Evolutionary conservation across 1,140 invertebrate genomes (phyloP).

Genomic region (Drosophila simulans): DNA sequence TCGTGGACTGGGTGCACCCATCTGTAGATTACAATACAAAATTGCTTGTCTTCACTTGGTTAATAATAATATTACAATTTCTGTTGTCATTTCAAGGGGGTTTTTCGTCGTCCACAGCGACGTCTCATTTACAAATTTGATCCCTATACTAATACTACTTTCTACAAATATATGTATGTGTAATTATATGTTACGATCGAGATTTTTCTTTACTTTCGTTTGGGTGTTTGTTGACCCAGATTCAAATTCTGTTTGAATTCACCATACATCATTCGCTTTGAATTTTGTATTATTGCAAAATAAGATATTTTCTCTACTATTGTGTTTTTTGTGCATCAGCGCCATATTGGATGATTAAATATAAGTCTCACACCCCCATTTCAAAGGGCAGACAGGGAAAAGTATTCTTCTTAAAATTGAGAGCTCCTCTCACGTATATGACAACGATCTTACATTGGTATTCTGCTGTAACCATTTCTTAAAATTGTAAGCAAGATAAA

Average conservation of each 20-base stretch:
- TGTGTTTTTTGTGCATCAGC: conserved; percentile 45
- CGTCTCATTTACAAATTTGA: conserved; percentile 62
- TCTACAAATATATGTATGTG: conserved; percentile 42
- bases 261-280: conserved; percentile 32
- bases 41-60: conserved; percentile 77
- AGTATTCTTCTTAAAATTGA: not conserved
- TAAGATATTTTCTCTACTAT: conserved; percentile 20
- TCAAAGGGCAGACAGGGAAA: conserved; percentile 19
- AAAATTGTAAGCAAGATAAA: conserved; percentile 25
- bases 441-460: not conserved
- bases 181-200: conserved; percentile 35
- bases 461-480: not conserved
- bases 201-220: conserved; percentile 43
- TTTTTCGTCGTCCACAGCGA: conserved; percentile 57
- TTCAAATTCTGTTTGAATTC: conserved; percentile 45
- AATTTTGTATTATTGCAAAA: conserved; percentile 8
- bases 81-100: conserved; percentile 77
- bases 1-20: conserved; percentile 10
- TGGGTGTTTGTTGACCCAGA: conserved; percentile 34
- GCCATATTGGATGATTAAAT: conserved; percentile 19
- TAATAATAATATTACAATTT: conserved; percentile 76
- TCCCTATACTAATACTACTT: conserved; percentile 42
- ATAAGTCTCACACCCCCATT: conserved; percentile 1
- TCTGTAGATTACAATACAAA: conserved; percentile 64
- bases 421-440: too few relatives aligned